Evolutionary conservation across 2,113 vertebrate species (phyloP).

Genomic region (Lanius ludovicianus): DNA sequence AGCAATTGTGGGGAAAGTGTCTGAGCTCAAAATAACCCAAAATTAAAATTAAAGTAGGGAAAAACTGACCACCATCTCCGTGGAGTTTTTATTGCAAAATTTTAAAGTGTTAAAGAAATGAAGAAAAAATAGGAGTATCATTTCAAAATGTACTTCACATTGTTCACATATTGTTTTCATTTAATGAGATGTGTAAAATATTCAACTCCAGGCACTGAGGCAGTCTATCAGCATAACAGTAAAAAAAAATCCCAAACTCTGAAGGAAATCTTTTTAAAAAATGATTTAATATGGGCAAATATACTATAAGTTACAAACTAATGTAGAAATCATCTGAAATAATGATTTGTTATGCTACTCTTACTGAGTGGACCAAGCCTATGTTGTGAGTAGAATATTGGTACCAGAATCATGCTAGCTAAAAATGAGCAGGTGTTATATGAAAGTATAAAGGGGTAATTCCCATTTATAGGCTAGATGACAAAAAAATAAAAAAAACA

Average conservation of each 20-base stretch:
- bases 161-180: not conserved
- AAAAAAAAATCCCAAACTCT: not conserved
- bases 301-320: not conserved
- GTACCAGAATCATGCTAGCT: not conserved
- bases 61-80: not conserved
- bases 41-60: not conserved
- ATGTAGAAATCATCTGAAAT: not conserved
- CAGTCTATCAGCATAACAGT: not conserved
- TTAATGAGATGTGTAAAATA: not conserved
- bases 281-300: not conserved
- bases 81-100: not conserved
- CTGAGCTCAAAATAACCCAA: not conserved
- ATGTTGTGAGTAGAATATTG: not conserved
- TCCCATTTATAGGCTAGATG: not conserved
- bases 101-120: not conserved
- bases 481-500: not conserved
- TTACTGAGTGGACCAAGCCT: not conserved
- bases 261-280: not conserved
- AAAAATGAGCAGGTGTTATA: not conserved
- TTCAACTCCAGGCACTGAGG: not conserved
- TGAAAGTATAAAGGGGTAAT: fast-evolving
- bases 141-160: not conserved
- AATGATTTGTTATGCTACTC: not conserved
- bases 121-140: not conserved
- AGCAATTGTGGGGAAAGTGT: not conserved